Percentiles rank a stretch among this genome's conserved stretches.
Conservation (phyloP, 2,113 vertebrate genomes). For the Syrrhaptes paradoxus region DNA sequence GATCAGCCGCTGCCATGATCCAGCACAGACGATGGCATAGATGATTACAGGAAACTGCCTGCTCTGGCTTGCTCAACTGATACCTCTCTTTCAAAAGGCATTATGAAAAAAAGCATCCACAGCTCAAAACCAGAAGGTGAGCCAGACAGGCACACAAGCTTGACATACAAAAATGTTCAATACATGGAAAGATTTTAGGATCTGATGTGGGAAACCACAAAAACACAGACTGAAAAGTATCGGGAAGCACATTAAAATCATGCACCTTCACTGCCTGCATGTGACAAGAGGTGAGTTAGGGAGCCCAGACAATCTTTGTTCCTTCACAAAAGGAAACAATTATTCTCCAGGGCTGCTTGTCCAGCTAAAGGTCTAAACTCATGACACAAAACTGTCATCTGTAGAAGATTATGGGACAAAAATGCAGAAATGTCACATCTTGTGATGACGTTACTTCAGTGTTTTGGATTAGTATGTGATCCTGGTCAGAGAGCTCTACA, state of each 20-base stretch:
- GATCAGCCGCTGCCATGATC: slow-evolving; percentile 82
- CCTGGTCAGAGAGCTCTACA: not conserved
- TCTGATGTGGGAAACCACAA: not conserved
- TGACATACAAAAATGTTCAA: not conserved
- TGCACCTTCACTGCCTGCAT: not conserved
- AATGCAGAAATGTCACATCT: not conserved
- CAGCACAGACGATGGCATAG: slow-evolving; percentile 81
- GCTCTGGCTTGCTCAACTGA: slow-evolving; percentile 59
- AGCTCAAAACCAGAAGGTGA: not conserved
- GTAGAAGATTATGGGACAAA: not conserved
- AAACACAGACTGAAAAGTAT: not conserved
- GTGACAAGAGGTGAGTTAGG: not conserved
- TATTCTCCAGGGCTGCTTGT: not conserved
- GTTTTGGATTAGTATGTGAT: not conserved
- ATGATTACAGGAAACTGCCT: slow-evolving; percentile 80
- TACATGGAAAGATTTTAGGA: not conserved
- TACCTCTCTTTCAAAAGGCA: slow-evolving; percentile 39
- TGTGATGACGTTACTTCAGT: not conserved
- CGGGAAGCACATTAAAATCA: not conserved
- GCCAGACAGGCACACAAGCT: not conserved
- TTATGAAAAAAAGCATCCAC: not conserved
- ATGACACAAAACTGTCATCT: not conserved
- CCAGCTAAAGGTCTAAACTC: not conserved
- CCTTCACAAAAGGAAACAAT: not conserved
- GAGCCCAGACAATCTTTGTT: not conserved